Conservation (phyloP, 2,888 invertebrate species). For the Oligia latruncula region DNA sequence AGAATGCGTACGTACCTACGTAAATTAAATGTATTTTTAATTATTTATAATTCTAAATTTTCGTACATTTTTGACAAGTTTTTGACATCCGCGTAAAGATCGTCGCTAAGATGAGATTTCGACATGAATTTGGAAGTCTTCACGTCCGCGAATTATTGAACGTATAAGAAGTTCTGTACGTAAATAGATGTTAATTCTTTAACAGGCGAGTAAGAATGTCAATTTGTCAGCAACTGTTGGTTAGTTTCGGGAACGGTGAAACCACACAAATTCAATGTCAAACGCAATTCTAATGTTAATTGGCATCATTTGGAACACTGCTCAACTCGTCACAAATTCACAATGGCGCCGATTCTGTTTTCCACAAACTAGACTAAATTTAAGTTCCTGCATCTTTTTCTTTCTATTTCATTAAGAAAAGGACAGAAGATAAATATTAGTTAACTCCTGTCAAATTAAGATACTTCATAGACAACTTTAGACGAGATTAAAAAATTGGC, state of each 20-base stretch:
- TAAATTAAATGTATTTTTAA: too few relatives aligned
- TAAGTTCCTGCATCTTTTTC: too few relatives aligned
- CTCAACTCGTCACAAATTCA: not conserved
- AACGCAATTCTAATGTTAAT: not conserved
- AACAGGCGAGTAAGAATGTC: not conserved
- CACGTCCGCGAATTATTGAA: not conserved
- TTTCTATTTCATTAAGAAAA: too few relatives aligned
- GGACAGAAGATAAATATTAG: too few relatives aligned
- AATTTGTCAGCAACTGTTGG: not conserved
- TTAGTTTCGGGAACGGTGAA: not conserved
- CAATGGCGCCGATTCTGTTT: too few relatives aligned
- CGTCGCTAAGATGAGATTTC: not conserved
- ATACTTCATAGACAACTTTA: too few relatives aligned
- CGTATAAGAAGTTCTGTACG: not conserved
- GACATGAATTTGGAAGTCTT: not conserved
- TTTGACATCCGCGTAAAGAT: not conserved
- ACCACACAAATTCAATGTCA: not conserved
- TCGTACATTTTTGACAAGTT: not conserved
- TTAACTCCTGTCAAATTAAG: too few relatives aligned
- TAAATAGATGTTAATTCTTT: not conserved
- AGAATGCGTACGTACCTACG: too few relatives aligned
- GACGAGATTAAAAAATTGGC: too few relatives aligned
- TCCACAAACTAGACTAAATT: too few relatives aligned
- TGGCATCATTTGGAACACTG: not conserved
- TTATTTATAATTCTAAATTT: too few relatives aligned